These are phyloP conservation scores for Cataglyphis cursor DNA, from an alignment of 2,888 invertebrate species.

Conservation along the genomic window DNA sequence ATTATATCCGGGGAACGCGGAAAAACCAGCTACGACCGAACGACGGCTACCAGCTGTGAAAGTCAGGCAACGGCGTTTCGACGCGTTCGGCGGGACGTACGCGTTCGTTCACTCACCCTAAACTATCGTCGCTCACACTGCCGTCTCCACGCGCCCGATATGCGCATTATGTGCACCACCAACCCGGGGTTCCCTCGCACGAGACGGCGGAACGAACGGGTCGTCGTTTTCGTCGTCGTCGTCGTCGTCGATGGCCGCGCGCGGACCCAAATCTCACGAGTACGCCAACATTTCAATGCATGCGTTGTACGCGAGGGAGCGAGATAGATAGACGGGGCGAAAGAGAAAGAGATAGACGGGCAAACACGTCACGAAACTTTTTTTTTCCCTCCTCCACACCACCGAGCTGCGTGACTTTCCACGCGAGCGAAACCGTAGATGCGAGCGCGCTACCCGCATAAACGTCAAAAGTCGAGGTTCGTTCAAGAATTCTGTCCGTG, in stretches of 20 bases:
- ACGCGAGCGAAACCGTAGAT: conserved; percentile 71
- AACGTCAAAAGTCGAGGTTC: background rate
- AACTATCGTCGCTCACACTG: conserved; percentile 78
- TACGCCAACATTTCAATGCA: conserved; percentile 74
- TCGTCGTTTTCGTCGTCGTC: conserved; percentile 25
- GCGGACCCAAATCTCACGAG: conserved; percentile 58
- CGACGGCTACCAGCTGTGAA: conserved; percentile 79
- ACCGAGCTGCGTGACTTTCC: conserved; percentile 70
- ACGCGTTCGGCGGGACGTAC: background rate
- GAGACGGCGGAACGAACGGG: conserved; percentile 32
- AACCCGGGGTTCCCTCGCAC: conserved; percentile 11
- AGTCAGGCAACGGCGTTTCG: conserved; percentile 10
- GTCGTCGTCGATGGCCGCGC: conserved; percentile 25
- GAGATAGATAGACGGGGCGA: conserved; percentile 70
- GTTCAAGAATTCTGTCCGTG: background rate
- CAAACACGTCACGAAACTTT: conserved; percentile 83
- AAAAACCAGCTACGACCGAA: conserved; percentile 16
- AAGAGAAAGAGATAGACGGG: conserved; percentile 77
- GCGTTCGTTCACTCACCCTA: conserved; percentile 74
- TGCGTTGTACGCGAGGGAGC: conserved; percentile 35
- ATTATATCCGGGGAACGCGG: background rate
- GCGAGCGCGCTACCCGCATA: conserved; percentile 28
- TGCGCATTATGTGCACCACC: conserved; percentile 76
- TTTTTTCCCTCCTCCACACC: conserved; percentile 54
- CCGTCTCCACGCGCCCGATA: conserved; percentile 71